A percentile compares a stretch with the other conserved stretches of the same genome.
phyloP scores from a whole-genome alignment of 2,797 vertebrate genomes.

The Pipistrellus nathusii region DNA sequence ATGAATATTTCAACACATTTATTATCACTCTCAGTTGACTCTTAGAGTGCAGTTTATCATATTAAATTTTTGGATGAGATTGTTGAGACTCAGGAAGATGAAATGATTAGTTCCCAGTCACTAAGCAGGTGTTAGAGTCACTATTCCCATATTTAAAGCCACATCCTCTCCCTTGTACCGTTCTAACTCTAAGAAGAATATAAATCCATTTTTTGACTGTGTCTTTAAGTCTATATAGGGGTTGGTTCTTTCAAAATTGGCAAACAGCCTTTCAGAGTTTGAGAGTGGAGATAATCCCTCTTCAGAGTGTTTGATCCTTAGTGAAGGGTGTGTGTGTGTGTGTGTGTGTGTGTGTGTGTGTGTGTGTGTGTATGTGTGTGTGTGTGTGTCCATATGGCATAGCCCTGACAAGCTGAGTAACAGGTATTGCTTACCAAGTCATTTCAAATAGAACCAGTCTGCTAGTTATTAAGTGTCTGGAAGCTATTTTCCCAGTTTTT shows the following conservation, averaged over 20 bases:
- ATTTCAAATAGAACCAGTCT: conserved; percentile 30
- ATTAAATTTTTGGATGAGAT: accelerated
- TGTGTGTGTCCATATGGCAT: background rate
- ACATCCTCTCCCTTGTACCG: background rate
- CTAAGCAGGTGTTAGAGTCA: background rate
- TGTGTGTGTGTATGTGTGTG: too few species aligned
- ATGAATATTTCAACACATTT: background rate
- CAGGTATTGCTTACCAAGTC: background rate
- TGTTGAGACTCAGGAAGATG: background rate
- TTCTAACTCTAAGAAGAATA: background rate
- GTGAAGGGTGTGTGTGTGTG: background rate
- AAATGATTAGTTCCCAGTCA: background rate
- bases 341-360: background rate
- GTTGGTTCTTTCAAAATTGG: background rate
- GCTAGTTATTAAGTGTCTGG: conserved; percentile 72
- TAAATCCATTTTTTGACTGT: background rate
- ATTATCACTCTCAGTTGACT: background rate
- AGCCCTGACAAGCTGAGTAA: accelerated
- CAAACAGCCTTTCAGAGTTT: background rate
- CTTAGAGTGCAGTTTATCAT: background rate
- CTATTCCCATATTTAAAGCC: background rate
- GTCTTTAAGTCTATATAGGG: background rate
- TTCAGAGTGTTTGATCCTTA: background rate
- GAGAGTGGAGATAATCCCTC: background rate
- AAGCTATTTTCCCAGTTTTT: conserved; percentile 67